Evolutionary conservation across 2,888 invertebrate species (phyloP).

Genomic region (Agonopterix alstromeriana): DNA sequence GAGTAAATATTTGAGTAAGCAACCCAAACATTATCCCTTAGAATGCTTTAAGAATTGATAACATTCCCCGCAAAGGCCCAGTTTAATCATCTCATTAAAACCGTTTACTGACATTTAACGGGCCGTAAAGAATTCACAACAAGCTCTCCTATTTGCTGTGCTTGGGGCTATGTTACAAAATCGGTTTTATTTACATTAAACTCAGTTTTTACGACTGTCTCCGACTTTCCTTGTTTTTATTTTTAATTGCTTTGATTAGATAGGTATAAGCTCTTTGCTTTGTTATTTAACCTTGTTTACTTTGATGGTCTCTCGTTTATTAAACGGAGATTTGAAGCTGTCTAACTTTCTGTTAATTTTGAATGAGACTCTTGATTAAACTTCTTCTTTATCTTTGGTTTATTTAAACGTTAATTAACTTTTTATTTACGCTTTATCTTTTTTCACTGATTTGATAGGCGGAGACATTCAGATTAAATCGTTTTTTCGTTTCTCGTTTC

Average conservation of each 20-base stretch:
- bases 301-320: conserved; percentile 1
- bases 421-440: too few relatives aligned
- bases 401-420: too few relatives aligned
- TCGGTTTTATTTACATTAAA: conserved; percentile 35
- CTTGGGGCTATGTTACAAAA: conserved; percentile 26
- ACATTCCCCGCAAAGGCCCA: conserved; percentile 21
- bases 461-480: too few relatives aligned
- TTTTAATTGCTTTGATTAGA: conserved; percentile 15
- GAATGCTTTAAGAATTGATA: conserved; percentile 27
- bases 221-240: conserved; percentile 34
- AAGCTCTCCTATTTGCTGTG: conserved; percentile 42
- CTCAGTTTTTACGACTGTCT: conserved; percentile 29
- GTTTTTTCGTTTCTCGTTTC: too few relatives aligned
- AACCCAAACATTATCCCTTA: conserved; percentile 1
- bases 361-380: conserved; percentile 1
- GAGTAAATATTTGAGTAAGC: conserved; percentile 9
- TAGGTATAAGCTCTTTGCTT: neutral
- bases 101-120: conserved; percentile 60
- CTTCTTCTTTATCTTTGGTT: too few relatives aligned
- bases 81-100: conserved; percentile 62
- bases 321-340: conserved; percentile 1
- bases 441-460: too few relatives aligned
- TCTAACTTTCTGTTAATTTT: neutral
- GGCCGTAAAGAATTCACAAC: conserved; percentile 57
- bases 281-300: neutral